Evolutionary conservation across 2,888 invertebrate genomes (phyloP), one percentile per base, ranked within the genome.

Genomic region (Polymixis lichenea): DNA sequence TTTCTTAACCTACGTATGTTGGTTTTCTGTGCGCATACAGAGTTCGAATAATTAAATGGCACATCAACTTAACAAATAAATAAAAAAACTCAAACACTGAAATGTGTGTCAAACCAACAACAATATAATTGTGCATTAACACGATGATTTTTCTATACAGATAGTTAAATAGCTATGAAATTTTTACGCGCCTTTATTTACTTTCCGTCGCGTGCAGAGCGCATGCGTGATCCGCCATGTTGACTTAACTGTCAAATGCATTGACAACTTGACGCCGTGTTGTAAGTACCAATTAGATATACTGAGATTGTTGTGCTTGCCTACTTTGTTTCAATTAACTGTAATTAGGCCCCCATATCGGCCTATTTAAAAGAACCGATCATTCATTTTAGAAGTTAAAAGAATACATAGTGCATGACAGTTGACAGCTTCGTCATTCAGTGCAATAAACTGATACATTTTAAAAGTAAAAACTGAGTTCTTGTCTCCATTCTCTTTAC

Each of bases 201-300:
- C 77, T 73, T 53, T n/a, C 32, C 8, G 25, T n/a, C 60, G 72
- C 67, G 73, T 70, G 80, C 65, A 78, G 74, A 75, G 76, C 82
- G 83, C 74, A 83, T 78, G 85, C 72, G 83, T 72, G 66, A 65
- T 62, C 86, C 72, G 86, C 87, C 89, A 87, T 94, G 89, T 95
- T 95, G 93, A 89, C 77, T 81, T 94, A 95, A 94, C 95, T 95
- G 95, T 95, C 92, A 90, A 88, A 86, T 76, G 78, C 86, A 86
- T 89, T 92, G 92, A 92, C 91, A 91, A 77, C 80, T 89, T 86
- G 87, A 88, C 88, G 86, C 74, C 73, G 77, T 70, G 78, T 78
- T 86, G 82, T 78, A 75, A 75, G 81, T 79, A 75, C 67, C 60
- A 82, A 76, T 73, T 77, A 77, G 43, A 15, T 69, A 55, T 6